Conservation (phyloP, 2,888 invertebrate genomes). For the Machimus rusticus region DNA sequence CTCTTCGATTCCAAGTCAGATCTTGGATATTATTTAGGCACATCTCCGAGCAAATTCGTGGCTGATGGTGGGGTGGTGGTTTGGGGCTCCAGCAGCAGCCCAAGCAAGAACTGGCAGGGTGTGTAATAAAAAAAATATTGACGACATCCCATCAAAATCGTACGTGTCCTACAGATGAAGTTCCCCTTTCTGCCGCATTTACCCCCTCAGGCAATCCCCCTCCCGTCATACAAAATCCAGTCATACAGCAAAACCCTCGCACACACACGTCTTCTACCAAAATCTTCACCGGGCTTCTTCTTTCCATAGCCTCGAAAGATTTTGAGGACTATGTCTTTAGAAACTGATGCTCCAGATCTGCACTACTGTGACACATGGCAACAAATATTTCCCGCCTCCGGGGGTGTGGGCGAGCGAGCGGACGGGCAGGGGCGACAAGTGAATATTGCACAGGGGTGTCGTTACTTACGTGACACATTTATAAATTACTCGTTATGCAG, state of each 20-base stretch:
- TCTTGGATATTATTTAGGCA: conserved; percentile 45
- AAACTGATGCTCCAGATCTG: not conserved
- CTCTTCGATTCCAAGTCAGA: conserved; percentile 44
- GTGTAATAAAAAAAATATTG: conserved; percentile 44
- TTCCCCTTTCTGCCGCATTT: not conserved
- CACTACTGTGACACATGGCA: conserved; percentile 42
- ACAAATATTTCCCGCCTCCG: conserved; percentile 25
- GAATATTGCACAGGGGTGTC: conserved; percentile 50
- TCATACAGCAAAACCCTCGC: not conserved
- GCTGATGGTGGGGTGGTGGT: not conserved
- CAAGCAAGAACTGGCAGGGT: not conserved
- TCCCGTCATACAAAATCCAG: conserved; percentile 19
- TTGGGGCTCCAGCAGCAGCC: not conserved
- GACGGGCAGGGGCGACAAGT: conserved; percentile 38
- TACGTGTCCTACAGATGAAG: conserved; percentile 41
- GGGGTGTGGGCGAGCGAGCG: not conserved
- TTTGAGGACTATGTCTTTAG: not conserved
- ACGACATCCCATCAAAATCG: conserved; percentile 48
- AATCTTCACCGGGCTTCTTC: not conserved
- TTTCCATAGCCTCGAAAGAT: not conserved
- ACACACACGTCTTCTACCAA: not conserved
- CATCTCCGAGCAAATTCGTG: conserved; percentile 42
- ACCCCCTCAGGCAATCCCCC: not conserved
- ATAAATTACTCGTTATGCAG: conserved; percentile 51
- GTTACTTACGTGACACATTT: conserved; percentile 53